A percentile compares a stretch with the other conserved stretches of the same genome.
Conservation (phyloP, 2,888 invertebrate species). For the Thumatha senex region DNA sequence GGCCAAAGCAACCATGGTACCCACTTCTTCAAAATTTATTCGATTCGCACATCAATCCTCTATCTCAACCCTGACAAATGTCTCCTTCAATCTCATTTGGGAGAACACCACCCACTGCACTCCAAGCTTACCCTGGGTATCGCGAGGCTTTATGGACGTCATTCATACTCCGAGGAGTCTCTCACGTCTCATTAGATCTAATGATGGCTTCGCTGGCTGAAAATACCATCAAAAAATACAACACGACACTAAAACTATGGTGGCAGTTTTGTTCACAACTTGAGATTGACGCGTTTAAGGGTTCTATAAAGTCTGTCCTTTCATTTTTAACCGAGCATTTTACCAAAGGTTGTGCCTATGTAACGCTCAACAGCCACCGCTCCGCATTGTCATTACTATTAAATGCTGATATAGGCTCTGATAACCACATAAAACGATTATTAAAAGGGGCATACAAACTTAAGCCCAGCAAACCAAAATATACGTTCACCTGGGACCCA, state of each 20-base stretch:
- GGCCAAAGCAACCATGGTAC: no score
- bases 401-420: background rate
- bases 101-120: background rate
- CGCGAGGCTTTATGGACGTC: background rate
- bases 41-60: background rate
- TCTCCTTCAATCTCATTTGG: background rate
- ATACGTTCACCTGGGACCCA: no score
- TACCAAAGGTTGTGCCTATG: background rate
- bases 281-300: background rate
- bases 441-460: conserved; percentile 1
- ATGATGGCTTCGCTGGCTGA: no score
- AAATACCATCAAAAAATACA: no score
- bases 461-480: no score
- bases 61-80: background rate
- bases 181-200: no score
- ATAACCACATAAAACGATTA: conserved; percentile 1
- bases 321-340: no score
- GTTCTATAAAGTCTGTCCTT: no score
- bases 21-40: no score
- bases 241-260: no score
- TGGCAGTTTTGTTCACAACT: background rate
- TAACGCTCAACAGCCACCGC: background rate
- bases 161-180: no score
- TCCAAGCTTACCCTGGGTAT: background rate
- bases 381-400: background rate